A percentile compares a stretch with the other conserved stretches of the same genome.
These are phyloP conservation scores for Clytia hemisphaerica DNA, from an alignment of 30 jellyfish, hydroid and myxozoan genomes.

Conservation along the genomic window DNA sequence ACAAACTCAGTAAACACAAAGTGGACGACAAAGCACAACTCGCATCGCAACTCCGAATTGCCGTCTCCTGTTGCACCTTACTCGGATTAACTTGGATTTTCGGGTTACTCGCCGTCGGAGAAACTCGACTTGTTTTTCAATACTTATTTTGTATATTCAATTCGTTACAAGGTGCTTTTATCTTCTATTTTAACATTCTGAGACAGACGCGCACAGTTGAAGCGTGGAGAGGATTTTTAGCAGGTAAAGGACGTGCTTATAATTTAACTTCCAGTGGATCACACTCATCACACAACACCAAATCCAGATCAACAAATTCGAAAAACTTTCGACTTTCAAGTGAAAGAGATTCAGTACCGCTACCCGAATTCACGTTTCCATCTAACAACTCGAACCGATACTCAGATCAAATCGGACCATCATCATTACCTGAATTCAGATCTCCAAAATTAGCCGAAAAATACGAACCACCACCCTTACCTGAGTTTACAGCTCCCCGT, in stretches of 20 bases:
- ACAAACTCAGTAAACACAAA: background rate
- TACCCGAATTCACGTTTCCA: too few species aligned
- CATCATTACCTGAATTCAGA: too few species aligned
- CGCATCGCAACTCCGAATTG: slow-evolving; percentile 7
- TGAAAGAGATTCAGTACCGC: too few species aligned
- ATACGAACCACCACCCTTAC: too few species aligned
- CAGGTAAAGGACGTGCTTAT: slow-evolving; percentile 13
- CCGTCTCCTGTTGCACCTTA: slow-evolving; percentile 8
- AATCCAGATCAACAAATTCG: too few species aligned
- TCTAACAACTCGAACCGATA: too few species aligned
- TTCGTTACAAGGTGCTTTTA: slow-evolving; percentile 12
- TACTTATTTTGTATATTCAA: slow-evolving; percentile 3
- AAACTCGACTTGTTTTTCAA: slow-evolving; percentile 7
- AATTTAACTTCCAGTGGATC: too few species aligned
- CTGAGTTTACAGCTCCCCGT: too few species aligned
- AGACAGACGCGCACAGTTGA: slow-evolving; percentile 5
- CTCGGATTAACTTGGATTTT: slow-evolving; percentile 22
- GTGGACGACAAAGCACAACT: background rate
- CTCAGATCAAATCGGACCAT: too few species aligned
- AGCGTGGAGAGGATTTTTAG: slow-evolving; percentile 11
- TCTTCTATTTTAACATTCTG: slow-evolving; percentile 2
- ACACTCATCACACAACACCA: too few species aligned
- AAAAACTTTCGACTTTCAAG: too few species aligned
- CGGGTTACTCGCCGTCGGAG: slow-evolving; percentile 1
- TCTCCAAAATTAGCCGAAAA: too few species aligned